A percentile compares a stretch with the other conserved stretches of the same genome.
phyloP scores from a whole-genome alignment of 2,888 invertebrate genomes.

The Hirtodrosophila trivittata region DNA sequence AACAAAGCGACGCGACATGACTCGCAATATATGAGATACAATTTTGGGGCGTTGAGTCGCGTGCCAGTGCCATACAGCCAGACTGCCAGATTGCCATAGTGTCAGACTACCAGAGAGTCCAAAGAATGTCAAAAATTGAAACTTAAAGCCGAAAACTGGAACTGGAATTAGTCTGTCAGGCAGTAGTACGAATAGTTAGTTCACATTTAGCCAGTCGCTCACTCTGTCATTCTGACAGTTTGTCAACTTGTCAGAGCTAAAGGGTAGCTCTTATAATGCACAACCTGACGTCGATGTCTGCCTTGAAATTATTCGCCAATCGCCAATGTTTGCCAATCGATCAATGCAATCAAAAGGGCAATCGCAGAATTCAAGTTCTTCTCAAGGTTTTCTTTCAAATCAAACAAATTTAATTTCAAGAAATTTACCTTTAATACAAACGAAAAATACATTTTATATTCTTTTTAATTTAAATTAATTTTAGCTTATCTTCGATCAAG shows the following conservation, averaged over 20 bases:
- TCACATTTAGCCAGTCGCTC: not conserved
- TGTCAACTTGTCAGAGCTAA: conserved; percentile 8
- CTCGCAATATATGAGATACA: conserved; percentile 45
- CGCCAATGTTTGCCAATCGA: conserved; percentile 16
- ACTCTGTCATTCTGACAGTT: not conserved
- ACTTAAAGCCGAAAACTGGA: not conserved
- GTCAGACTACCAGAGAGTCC: too few relatives aligned
- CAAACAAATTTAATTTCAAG: too few relatives aligned
- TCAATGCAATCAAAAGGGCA: conserved; percentile 14
- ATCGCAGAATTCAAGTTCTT: not conserved
- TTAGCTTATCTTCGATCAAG: too few relatives aligned
- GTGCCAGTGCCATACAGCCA: conserved; percentile 20
- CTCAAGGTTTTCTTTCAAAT: too few relatives aligned
- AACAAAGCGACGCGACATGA: conserved; percentile 58
- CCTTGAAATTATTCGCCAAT: conserved; percentile 57
- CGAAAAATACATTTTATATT: too few relatives aligned
- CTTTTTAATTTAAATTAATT: too few relatives aligned
- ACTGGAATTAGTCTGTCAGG: not conserved
- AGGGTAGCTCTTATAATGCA: conserved; percentile 48
- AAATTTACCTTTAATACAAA: too few relatives aligned
- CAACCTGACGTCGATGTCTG: conserved; percentile 22
- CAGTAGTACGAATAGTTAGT: not conserved
- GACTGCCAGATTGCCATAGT: too few relatives aligned
- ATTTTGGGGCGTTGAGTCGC: conserved; percentile 41
- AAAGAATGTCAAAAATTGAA: too few relatives aligned